Conservation (phyloP, 2,113 vertebrate species). For the Morone chrysops region DNA sequence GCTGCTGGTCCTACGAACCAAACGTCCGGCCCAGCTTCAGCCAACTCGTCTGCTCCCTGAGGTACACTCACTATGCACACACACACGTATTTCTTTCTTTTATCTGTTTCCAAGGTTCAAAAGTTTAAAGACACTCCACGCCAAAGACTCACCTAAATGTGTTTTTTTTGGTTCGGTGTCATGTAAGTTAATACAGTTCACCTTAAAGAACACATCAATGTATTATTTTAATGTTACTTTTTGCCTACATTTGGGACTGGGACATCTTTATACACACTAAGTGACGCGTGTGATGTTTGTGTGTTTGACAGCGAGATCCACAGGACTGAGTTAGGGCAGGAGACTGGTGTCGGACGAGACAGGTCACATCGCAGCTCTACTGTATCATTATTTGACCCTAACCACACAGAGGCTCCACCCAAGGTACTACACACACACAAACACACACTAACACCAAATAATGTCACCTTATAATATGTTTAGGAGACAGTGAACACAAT, state of each 20-base stretch:
- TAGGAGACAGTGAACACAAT: too few species aligned
- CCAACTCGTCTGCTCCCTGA: conserved; percentile 91
- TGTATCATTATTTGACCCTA: conserved; percentile 72
- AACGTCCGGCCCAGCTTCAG: conserved; percentile 90
- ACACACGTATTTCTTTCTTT: not conserved
- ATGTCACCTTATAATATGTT: too few species aligned
- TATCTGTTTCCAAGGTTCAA: too few species aligned
- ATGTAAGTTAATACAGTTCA: too few species aligned
- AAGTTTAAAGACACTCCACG: too few species aligned
- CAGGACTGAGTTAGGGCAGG: conserved; percentile 87
- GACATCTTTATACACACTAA: not conserved
- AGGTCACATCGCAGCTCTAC: conserved; percentile 57
- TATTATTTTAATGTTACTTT: not conserved
- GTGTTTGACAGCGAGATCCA: conserved; percentile 87
- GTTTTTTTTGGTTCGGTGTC: not conserved
- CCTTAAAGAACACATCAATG: not conserved
- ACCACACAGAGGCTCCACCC: conserved; percentile 86
- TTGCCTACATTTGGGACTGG: not conserved
- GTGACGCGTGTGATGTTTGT: not conserved
- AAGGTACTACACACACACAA: conserved; percentile 83
- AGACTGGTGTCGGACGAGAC: conserved; percentile 71
- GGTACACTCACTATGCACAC: conserved; percentile 84
- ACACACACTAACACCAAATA: not conserved
- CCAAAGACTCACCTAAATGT: not conserved
- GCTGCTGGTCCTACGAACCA: conserved; percentile 96